Conservation (phyloP, 2,797 vertebrate genomes). For the Myotis myotis region DNA sequence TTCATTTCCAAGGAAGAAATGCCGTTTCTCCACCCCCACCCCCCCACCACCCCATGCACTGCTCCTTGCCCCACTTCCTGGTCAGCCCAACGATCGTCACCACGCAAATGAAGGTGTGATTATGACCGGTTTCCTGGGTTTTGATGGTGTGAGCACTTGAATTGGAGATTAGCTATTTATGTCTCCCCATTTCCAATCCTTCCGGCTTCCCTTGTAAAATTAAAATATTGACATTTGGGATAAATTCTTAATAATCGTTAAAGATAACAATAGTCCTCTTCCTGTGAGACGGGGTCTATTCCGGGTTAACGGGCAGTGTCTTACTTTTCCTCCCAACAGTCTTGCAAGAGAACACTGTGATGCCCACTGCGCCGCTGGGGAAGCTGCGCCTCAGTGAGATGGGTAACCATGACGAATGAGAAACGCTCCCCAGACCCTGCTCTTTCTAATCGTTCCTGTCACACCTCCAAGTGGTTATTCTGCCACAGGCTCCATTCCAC, state of each 20-base stretch:
- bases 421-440: background rate
- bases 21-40: background rate
- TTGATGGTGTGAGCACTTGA: background rate
- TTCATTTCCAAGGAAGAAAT: background rate
- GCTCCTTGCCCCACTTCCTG: background rate
- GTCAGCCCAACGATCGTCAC: background rate
- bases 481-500: background rate
- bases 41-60: fast-evolving
- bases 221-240: background rate
- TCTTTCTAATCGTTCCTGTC: background rate
- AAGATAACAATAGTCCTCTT: background rate
- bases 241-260: background rate
- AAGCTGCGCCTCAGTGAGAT: background rate
- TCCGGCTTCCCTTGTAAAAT: background rate
- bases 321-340: background rate
- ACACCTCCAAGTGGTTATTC: background rate
- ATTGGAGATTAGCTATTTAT: background rate
- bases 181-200: background rate
- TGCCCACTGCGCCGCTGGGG: background rate
- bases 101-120: too few relatives aligned
- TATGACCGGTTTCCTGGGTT: background rate
- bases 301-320: background rate
- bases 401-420: background rate
- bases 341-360: background rate
- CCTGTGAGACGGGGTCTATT: background rate